Evolutionary conservation across 2,888 invertebrate species (phyloP).

Genomic region (Oligia fasciuncula): DNA sequence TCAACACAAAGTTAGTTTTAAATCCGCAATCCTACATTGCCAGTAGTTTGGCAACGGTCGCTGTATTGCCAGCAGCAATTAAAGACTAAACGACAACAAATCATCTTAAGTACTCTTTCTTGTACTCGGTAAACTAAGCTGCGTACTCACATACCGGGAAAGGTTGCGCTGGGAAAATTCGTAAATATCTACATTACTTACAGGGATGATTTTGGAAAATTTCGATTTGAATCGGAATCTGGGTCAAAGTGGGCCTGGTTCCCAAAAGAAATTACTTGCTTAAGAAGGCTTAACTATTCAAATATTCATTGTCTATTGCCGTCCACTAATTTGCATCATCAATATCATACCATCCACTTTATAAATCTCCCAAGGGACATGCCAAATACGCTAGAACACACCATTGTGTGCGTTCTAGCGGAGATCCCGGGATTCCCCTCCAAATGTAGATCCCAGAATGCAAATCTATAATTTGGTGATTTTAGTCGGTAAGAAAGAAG

Average conservation of each 20-base stretch:
- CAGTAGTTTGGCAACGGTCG: slow-evolving; percentile 38
- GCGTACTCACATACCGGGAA: neutral
- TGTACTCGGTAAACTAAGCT: slow-evolving; percentile 41
- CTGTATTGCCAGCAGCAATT: slow-evolving; percentile 43
- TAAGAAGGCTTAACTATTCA: neutral
- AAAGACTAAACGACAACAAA: slow-evolving; percentile 52
- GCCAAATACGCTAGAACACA: neutral
- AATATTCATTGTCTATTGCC: neutral
- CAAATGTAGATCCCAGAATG: neutral
- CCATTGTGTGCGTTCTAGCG: neutral
- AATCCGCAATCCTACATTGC: slow-evolving; percentile 29
- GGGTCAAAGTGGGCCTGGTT: neutral
- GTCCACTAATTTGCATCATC: neutral
- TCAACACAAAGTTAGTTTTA: neutral
- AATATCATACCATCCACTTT: neutral
- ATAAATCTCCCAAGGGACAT: neutral
- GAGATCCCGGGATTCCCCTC: too few species aligned
- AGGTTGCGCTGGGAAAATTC: neutral
- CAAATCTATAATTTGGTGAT: neutral
- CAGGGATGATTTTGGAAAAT: neutral
- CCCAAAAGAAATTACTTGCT: neutral
- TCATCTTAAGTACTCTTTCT: slow-evolving; percentile 55
- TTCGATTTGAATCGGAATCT: neutral
- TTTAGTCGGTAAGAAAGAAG: neutral
- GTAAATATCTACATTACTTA: neutral